A percentile compares a stretch with the other conserved stretches of the same genome.
These are phyloP conservation scores for Toxotes chatareus DNA, from an alignment of 2,113 vertebrate species.

Conservation along the genomic window DNA sequence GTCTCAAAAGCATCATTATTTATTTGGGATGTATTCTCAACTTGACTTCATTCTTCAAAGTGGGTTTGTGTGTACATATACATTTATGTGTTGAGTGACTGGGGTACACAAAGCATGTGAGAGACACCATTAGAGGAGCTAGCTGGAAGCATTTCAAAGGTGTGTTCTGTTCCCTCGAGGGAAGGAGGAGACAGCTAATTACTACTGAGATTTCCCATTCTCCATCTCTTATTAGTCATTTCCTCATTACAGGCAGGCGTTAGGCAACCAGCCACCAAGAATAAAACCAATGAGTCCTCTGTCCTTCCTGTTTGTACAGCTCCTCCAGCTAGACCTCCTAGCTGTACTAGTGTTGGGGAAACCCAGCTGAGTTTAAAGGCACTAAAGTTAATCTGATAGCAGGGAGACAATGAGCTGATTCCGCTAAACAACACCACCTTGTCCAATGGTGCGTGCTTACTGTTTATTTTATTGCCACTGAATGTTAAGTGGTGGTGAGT, in stretches of 20 bases:
- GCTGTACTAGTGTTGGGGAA: constrained; percentile 16
- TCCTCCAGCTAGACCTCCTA: constrained; percentile 32
- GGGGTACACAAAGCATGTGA: constrained; percentile 27
- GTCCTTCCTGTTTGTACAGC: constrained; percentile 39
- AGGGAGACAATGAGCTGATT: constrained; percentile 47
- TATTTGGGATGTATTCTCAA: constrained; percentile 7
- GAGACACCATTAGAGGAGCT: constrained; percentile 53
- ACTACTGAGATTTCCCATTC: constrained; percentile 61
- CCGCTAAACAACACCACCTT: constrained; percentile 51
- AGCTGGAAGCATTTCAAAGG: constrained; percentile 73
- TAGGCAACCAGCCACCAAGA: constrained; percentile 41
- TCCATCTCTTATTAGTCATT: constrained; percentile 72
- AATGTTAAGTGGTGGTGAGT: constrained; percentile 60
- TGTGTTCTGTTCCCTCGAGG: constrained; percentile 45
- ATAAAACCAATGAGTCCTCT: constrained; percentile 49
- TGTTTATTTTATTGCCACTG: constrained; percentile 62
- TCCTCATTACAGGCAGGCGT: constrained; percentile 63
- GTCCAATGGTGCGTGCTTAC: constrained; percentile 37
- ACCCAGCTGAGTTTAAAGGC: constrained; percentile 41
- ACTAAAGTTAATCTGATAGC: constrained; percentile 64
- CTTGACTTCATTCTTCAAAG: constrained; percentile 33
- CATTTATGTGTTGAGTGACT: constrained; percentile 17
- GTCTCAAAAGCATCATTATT: constrained; percentile 34
- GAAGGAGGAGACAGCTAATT: constrained; percentile 72
- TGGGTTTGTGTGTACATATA: constrained; percentile 30